phyloP scores from a whole-genome alignment of 2,113 vertebrate species.

The Oreotrochilus melanogaster region DNA sequence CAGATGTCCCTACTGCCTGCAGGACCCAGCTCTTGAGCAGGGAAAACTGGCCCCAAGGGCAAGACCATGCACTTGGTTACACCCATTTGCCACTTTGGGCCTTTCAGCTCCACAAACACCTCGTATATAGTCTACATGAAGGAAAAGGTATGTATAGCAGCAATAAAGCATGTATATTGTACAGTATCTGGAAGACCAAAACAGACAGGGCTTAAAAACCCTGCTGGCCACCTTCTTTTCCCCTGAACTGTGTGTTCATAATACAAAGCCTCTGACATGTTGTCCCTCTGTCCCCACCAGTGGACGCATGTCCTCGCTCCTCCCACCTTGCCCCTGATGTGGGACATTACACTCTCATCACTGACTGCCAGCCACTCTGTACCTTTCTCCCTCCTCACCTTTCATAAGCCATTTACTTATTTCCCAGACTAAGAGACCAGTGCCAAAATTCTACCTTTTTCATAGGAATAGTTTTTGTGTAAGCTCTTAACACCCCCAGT shows the following conservation, averaged over 20 bases:
- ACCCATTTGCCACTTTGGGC: neutral
- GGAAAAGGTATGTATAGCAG: neutral
- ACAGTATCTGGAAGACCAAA: neutral
- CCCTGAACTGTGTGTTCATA: too few relatives aligned
- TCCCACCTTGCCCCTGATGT: accelerated
- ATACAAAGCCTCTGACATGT: too few relatives aligned
- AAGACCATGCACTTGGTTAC: accelerated
- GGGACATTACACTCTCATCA: neutral
- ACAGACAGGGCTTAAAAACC: neutral
- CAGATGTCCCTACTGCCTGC: accelerated
- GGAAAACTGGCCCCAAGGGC: neutral
- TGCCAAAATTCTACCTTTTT: accelerated
- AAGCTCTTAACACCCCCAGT: accelerated
- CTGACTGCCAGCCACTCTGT: accelerated
- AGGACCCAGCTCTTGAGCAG: neutral
- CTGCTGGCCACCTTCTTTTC: accelerated
- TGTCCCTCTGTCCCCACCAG: neutral
- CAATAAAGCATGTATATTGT: accelerated
- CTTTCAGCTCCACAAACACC: neutral
- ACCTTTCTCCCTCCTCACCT: neutral
- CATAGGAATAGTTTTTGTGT: accelerated
- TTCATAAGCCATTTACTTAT: neutral
- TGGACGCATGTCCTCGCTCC: neutral
- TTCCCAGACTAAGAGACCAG: neutral
- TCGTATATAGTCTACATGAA: too few relatives aligned